Evolutionary conservation across 2,888 invertebrate species (phyloP).

Genomic region (Lasioglossum vierecki): DNA sequence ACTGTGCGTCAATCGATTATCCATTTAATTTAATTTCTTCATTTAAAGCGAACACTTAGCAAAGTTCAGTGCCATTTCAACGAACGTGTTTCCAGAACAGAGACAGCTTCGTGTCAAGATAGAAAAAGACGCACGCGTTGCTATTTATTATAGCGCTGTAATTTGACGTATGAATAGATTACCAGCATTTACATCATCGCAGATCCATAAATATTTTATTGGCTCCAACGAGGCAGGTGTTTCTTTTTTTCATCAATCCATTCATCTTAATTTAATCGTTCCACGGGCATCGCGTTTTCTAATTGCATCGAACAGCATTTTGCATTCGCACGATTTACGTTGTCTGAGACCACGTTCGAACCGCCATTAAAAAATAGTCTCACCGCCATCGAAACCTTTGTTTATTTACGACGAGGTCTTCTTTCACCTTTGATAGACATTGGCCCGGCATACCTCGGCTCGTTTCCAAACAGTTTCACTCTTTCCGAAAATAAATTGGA

Average conservation of each 20-base stretch:
- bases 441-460: not conserved
- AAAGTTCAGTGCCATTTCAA: not conserved
- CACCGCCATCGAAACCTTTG: not conserved
- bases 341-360: not conserved
- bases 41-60: not conserved
- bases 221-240: not conserved
- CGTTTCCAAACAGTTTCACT: constrained; percentile 19
- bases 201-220: constrained; percentile 1
- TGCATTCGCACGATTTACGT: not conserved
- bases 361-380: not conserved
- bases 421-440: constrained; percentile 30
- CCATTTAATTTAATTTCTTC: not conserved
- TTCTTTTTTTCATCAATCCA: not conserved
- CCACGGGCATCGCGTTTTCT: not conserved
- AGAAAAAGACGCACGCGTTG: not conserved
- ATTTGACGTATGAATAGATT: not conserved
- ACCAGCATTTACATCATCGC: not conserved
- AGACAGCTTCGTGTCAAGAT: not conserved
- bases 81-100: not conserved
- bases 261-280: not conserved
- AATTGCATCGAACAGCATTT: not conserved
- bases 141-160: not conserved
- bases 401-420: constrained; percentile 21
- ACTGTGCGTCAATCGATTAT: not conserved
- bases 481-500: not conserved